These are phyloP conservation scores for Nannospalax galili DNA, from an alignment of 2,113 vertebrate genomes.

Conservation along the genomic window DNA sequence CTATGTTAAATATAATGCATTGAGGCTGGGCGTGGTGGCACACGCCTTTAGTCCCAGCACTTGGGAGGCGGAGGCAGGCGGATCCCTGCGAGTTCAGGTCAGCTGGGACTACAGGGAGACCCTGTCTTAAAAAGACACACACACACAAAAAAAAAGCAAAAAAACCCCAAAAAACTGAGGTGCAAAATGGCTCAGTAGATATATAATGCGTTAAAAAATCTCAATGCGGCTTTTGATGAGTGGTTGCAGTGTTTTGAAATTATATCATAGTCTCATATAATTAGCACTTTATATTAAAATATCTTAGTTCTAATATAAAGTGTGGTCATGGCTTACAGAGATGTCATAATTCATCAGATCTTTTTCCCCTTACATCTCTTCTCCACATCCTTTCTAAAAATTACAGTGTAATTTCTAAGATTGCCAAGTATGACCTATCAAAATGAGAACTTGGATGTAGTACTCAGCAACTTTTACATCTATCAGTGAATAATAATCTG, in stretches of 20 bases:
- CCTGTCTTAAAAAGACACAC: too few relatives aligned
- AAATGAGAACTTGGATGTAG: conserved; percentile 33
- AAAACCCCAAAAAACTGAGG: too few relatives aligned
- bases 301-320: conserved; percentile 53
- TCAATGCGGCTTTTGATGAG: neutral
- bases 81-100: too few relatives aligned
- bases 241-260: conserved; percentile 55
- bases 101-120: too few relatives aligned
- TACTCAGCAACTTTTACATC: conserved; percentile 16
- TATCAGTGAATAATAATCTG: conserved; percentile 21
- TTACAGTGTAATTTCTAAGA: conserved; percentile 69
- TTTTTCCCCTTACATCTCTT: conserved; percentile 4
- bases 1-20: conserved; percentile 39
- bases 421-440: conserved; percentile 62
- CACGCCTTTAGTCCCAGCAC: too few relatives aligned
- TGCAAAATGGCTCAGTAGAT: too few relatives aligned
- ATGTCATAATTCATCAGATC: conserved; percentile 60
- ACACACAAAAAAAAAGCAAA: too few relatives aligned
- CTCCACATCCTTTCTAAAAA: conserved; percentile 58
- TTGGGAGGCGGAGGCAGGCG: too few relatives aligned
- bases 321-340: conserved; percentile 55
- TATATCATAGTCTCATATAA: conserved; percentile 46
- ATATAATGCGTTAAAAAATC: too few relatives aligned
- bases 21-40: too few relatives aligned
- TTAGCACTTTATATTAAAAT: conserved; percentile 57